Base-by-base conservation (phyloP, 2,797 vertebrate genomes). In the Acanthis flammea region DNA sequence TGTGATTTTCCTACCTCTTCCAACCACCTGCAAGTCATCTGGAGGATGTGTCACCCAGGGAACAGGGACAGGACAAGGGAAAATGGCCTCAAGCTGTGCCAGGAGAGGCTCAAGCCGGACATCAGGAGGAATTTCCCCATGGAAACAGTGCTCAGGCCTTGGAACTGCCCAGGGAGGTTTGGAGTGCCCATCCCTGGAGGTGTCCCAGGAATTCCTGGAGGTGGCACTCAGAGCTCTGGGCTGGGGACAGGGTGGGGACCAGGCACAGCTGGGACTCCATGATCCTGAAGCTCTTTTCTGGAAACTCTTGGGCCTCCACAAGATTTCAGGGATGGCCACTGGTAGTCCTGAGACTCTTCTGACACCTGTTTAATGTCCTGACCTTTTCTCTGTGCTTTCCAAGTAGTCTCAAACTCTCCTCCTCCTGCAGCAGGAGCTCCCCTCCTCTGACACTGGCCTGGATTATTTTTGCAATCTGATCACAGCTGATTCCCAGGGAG, bases 391-490 rank as follows among this genome's bases (percentile, higher is more conserved):
- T 33, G 35, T 71, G 68, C 50, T 68, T 63, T 41, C 12, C 17
- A 53, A 79, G 35, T 6, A 12, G 57, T 86, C 42, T 27, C 33
- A 65, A 90, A 24, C 39, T 54, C 72, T 45, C 62, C 68, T 48
- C 65, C 65, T 74, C 3, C 68, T 37, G 77, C 70, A 91, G 78
- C 48, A 55, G 37, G 80, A 73, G 78, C 75, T 91, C 57, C 65
- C 33, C 89, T 91, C 27, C 76, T 91, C 84, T 57, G 66, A 60
- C 65, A 15, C 92, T 30, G 83, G 61, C 74, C 85, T n/a, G n/a
- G 92, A 86, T 86, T 79, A 91, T 88, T 95, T 96, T 23, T 92
- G 85, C 96, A 94, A 58, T 94, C 87, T 91, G 91, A 91, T 91
- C 94, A 77, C 85, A 92, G 85, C 91, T 88, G 91, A 96, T 92